Conservation (phyloP, 2,888 invertebrate genomes). For the Scrobipalpa costella region DNA sequence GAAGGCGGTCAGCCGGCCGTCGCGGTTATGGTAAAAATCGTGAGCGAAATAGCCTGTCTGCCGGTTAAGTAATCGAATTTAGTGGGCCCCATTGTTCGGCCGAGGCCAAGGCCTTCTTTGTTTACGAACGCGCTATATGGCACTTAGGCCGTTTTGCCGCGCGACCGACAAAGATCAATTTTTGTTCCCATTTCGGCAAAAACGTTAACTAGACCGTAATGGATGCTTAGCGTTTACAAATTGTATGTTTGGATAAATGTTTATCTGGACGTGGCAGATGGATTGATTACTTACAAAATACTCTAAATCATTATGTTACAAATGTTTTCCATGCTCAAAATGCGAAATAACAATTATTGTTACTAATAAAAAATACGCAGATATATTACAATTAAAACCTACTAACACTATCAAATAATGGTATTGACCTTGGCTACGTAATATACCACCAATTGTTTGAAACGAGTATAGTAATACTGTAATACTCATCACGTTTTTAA, state of each 20-base stretch:
- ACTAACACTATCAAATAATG: conserved; percentile 25
- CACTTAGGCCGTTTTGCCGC: conserved; percentile 50
- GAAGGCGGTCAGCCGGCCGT: conserved; percentile 12
- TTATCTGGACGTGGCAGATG: background rate
- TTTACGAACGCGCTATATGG: conserved; percentile 63
- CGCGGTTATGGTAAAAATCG: conserved; percentile 60
- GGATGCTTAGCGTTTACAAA: conserved; percentile 2
- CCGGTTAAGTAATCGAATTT: conserved; percentile 73
- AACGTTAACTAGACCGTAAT: conserved; percentile 26
- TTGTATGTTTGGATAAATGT: conserved; percentile 11
- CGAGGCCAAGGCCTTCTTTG: conserved; percentile 74
- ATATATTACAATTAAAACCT: background rate
- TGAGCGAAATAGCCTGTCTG: conserved; percentile 63
- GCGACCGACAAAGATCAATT: conserved; percentile 42
- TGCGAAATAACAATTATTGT: background rate
- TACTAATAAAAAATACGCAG: background rate
- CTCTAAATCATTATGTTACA: too few species aligned
- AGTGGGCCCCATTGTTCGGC: conserved; percentile 70
- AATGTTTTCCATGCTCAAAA: background rate
- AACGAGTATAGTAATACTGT: too few species aligned
- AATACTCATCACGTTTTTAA: conserved; percentile 52
- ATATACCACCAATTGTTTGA: conserved; percentile 56
- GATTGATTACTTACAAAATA: background rate
- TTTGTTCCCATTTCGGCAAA: conserved; percentile 26
- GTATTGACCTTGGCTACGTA: conserved; percentile 45